These are phyloP conservation scores for Axea sp. DNA, from an alignment of 2,888 invertebrate genomes.

Conservation along the genomic window DNA sequence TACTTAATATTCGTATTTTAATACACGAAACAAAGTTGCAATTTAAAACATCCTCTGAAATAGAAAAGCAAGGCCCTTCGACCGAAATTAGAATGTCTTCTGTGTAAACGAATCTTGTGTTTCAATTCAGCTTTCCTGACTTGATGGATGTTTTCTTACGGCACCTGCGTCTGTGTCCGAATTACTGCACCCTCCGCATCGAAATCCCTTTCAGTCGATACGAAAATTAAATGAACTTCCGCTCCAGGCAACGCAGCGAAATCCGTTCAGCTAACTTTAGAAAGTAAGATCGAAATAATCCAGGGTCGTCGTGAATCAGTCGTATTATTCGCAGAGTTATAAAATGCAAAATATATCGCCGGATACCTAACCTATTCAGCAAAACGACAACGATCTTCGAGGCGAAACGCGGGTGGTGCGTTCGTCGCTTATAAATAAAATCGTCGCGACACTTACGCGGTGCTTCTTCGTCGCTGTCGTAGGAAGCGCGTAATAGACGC, in stretches of 20 bases:
- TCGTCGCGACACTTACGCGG: slow-evolving; percentile 71
- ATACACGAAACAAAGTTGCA: too few relatives aligned
- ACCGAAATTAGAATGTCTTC: slow-evolving; percentile 50
- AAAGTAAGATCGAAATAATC: slow-evolving; percentile 74
- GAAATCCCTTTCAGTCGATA: slow-evolving; percentile 52
- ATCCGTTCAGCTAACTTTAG: slow-evolving; percentile 73
- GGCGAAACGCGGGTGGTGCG: slow-evolving; percentile 70
- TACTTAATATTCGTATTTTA: too few relatives aligned
- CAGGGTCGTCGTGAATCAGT: slow-evolving; percentile 69
- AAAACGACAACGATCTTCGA: slow-evolving; percentile 18
- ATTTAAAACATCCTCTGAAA: too few relatives aligned
- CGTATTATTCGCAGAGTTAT: slow-evolving; percentile 71
- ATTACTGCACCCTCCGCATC: slow-evolving; percentile 67
- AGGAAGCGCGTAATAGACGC: slow-evolving; percentile 64
- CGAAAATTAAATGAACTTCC: slow-evolving; percentile 59
- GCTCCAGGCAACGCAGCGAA: slow-evolving; percentile 17
- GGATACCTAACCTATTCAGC: slow-evolving; percentile 64
- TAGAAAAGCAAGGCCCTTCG: slow-evolving; percentile 17
- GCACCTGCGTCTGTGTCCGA: slow-evolving; percentile 76
- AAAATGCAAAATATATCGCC: slow-evolving; percentile 77
- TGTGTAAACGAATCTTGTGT: slow-evolving; percentile 43
- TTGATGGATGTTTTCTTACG: slow-evolving; percentile 76
- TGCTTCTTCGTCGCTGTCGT: slow-evolving; percentile 64
- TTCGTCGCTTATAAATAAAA: slow-evolving; percentile 76
- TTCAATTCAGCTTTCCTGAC: slow-evolving; percentile 69